Base-by-base conservation (phyloP, 2,797 vertebrate species). In the Neostethus bicornis region DNA sequence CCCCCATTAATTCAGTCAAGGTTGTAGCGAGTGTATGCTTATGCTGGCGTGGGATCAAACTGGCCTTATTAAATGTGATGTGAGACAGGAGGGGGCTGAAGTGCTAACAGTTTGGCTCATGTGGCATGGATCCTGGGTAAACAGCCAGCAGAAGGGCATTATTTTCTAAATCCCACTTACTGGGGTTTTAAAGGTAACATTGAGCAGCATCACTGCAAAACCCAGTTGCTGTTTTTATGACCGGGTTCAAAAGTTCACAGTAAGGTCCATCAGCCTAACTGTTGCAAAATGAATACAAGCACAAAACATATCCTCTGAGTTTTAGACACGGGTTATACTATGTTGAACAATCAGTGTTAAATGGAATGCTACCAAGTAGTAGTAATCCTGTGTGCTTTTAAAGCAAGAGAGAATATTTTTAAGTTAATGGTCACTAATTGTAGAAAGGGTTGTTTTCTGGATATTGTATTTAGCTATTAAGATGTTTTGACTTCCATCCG, bases 1-100 rank as follows among this genome's bases (percentile, higher is more conserved):
- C 96, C 94, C 93, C 93, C 93, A 95, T 95, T 96, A 96, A 96
- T 93, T 94, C 91, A 92, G 94, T 93, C 95, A 97, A 97, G 94
- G 96, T 94, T 96, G 97, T 92, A 94, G 90, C 90, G 90, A 94
- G 93, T 95, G 92, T 94, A 93, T 92, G 92, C 92, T 97, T 94
- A 94, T 92, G 90, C 93, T 96, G 95, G 94, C 93, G 89, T 92
- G 91, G 91, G 93, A 93, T 98, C 96, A 97, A 95, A 94, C 93
- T 92, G 90, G 92, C 92, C 93, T 93, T 95, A 96, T 96, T 96
- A 97, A 95, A 94, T 94, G 93, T 95, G 94, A 95, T 95, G 94
- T 94, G 66, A 79, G 65, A 76, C 55, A 52, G 74, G 66, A 42
- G 64, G 77, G 78, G 77, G 66, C 49, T 64, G 66, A 61, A 67